These are phyloP conservation scores for Chinchilla lanigera DNA, from an alignment of 2,113 vertebrate species.

Conservation along the genomic window DNA sequence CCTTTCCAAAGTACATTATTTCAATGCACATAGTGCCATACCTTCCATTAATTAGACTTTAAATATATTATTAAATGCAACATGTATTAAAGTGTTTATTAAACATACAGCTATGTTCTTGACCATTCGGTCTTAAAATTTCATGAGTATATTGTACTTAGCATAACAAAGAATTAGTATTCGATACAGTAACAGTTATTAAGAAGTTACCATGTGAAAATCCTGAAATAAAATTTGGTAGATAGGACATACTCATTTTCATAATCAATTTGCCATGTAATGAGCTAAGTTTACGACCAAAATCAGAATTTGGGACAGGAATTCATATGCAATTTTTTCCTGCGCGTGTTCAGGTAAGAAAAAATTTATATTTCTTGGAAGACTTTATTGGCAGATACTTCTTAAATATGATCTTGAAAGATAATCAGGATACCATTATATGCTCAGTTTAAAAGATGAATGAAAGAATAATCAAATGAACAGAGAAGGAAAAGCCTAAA, in stretches of 20 bases:
- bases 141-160: background rate
- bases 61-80: background rate
- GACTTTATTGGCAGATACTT: background rate
- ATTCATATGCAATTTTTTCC: background rate
- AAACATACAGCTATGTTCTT: background rate
- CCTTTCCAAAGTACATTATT: background rate
- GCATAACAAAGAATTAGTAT: background rate
- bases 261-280: background rate
- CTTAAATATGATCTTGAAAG: background rate
- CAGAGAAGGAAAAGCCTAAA: background rate
- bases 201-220: background rate
- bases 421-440: background rate
- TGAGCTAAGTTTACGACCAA: background rate
- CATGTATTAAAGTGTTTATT: background rate
- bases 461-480: background rate
- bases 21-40: background rate
- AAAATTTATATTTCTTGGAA: background rate
- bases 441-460: background rate
- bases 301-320: background rate
- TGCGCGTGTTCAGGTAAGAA: background rate
- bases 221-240: background rate
- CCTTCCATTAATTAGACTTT: background rate
- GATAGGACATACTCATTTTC: background rate
- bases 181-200: background rate
- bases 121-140: background rate